phyloP scores from a whole-genome alignment of 2,888 invertebrate genomes.

The Pharmacophagus antenor region DNA sequence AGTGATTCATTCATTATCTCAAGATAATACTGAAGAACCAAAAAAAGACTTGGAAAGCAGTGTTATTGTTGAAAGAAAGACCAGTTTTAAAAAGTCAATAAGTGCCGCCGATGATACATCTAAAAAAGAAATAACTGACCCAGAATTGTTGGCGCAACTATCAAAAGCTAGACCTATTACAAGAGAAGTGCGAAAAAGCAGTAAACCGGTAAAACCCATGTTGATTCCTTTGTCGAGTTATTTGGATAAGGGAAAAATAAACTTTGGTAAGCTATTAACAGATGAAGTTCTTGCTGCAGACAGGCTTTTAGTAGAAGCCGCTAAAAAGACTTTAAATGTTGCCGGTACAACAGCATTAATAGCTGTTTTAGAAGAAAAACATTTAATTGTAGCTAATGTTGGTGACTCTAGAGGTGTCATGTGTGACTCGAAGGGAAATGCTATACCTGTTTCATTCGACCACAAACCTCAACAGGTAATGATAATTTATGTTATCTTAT shows the following conservation, averaged over 20 bases:
- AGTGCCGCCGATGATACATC: constrained; percentile 82
- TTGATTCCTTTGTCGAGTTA: constrained; percentile 82
- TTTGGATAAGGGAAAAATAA: constrained; percentile 87
- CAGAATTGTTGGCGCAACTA: constrained; percentile 83
- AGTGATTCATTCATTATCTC: constrained; percentile 52
- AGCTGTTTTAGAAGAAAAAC: constrained; percentile 90
- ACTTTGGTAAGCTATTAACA: constrained; percentile 89
- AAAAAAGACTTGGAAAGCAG: constrained; percentile 63
- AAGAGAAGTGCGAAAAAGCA: constrained; percentile 79
- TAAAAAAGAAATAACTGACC: constrained; percentile 84
- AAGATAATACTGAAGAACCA: constrained; percentile 57
- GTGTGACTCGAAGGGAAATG: constrained; percentile 94
- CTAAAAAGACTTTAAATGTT: constrained; percentile 88
- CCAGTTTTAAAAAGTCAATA: constrained; percentile 84
- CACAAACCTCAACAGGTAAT: constrained; percentile 97
- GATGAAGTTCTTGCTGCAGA: constrained; percentile 94
- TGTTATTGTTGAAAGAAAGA: constrained; percentile 76
- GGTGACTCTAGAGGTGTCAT: constrained; percentile 98
- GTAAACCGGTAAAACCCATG: constrained; percentile 68
- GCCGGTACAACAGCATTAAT: constrained; percentile 96
- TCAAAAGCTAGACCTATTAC: constrained; percentile 83
- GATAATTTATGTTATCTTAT: constrained; percentile 3
- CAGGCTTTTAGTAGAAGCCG: constrained; percentile 88
- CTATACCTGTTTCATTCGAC: constrained; percentile 95
- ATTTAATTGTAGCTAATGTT: constrained; percentile 95